These are phyloP conservation scores for Novumbra hubbsi DNA, from an alignment of 2,797 vertebrate species.

Conservation along the genomic window DNA sequence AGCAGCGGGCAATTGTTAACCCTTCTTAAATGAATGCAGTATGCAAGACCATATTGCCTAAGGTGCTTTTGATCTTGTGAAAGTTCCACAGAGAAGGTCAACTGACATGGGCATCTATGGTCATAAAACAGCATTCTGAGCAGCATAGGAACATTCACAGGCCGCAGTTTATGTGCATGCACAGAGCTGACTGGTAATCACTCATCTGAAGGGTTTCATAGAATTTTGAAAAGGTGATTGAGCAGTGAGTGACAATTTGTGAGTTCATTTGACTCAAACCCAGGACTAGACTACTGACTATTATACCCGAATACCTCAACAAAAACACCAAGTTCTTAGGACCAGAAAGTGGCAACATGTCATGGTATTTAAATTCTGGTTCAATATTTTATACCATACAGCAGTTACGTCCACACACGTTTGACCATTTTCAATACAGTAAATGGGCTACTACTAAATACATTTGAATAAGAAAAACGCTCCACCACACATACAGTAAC, in stretches of 20 bases:
- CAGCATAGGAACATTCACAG: slow-evolving; percentile 28
- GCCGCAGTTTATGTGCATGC: slow-evolving; percentile 19
- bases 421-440: background rate
- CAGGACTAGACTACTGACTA: background rate
- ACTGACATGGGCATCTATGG: slow-evolving; percentile 9
- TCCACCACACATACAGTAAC: background rate
- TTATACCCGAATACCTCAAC: background rate
- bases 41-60: slow-evolving; percentile 29
- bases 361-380: background rate
- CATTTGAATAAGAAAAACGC: background rate
- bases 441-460: background rate
- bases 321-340: background rate
- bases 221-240: background rate
- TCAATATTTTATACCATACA: background rate
- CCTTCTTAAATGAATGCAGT: slow-evolving; percentile 17
- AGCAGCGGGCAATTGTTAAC: slow-evolving; percentile 5
- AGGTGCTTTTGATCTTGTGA: background rate
- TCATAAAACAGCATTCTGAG: slow-evolving; percentile 12
- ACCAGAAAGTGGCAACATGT: background rate
- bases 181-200: slow-evolving; percentile 17
- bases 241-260: background rate
- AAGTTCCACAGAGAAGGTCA: background rate
- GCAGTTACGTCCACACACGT: background rate
- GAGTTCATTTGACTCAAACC: background rate
- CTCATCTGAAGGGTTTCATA: background rate